These are phyloP conservation scores for Caenorhabditis tropicalis DNA, from an alignment of 1,140 invertebrate genomes.

Conservation along the genomic window DNA sequence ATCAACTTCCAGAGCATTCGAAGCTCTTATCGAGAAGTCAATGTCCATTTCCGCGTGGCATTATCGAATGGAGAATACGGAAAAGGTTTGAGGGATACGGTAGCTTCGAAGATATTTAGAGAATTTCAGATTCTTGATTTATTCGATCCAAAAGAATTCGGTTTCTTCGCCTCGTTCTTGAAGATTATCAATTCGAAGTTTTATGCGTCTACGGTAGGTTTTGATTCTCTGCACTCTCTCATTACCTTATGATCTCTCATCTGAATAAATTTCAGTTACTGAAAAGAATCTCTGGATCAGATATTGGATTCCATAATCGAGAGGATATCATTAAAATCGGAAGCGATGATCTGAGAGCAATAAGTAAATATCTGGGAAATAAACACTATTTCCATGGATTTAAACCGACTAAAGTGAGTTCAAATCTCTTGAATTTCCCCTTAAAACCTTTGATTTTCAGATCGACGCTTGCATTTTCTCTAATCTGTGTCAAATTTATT, in stretches of 20 bases:
- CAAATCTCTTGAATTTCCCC: background rate
- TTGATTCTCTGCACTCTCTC: background rate
- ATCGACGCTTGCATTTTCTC: conserved; percentile 61
- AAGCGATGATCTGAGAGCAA: conserved; percentile 83
- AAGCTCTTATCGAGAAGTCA: conserved; percentile 93
- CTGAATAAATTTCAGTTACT: background rate
- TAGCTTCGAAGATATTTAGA: too few species aligned
- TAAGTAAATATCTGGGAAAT: conserved; percentile 85
- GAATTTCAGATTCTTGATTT: background rate
- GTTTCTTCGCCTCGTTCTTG: background rate
- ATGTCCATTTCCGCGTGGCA: conserved; percentile 14
- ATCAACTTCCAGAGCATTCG: conserved; percentile 87
- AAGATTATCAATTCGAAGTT: background rate
- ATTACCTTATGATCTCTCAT: background rate
- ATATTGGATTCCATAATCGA: conserved; percentile 30
- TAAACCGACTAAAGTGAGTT: conserved; percentile 82
- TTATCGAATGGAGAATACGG: conserved; percentile 11
- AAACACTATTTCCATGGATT: conserved; percentile 94
- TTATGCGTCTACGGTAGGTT: background rate
- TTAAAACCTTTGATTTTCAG: conserved; percentile 40
- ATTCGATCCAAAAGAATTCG: background rate
- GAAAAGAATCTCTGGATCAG: conserved; percentile 15
- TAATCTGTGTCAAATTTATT: conserved; percentile 63
- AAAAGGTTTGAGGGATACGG: background rate
- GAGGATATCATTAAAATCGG: conserved; percentile 89